Percentiles rank a stretch among this genome's conserved stretches.
Evolutionary conservation across 2,113 vertebrate species (phyloP).

Genomic region (Saguinus midas): DNA sequence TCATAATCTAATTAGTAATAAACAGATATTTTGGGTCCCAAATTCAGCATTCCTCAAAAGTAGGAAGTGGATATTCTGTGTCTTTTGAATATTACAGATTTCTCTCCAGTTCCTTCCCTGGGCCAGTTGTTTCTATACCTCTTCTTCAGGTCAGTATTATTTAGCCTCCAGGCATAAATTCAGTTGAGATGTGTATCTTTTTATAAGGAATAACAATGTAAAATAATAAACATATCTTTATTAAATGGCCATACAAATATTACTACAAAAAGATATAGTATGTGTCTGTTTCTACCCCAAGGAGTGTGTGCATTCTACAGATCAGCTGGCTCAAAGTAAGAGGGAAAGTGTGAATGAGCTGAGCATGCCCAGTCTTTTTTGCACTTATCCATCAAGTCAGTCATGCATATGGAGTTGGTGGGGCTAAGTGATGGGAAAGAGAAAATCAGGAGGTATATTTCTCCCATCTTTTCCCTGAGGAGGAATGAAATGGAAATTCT

Average conservation of each 20-base stretch:
- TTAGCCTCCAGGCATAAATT: not conserved
- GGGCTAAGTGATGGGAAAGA: not conserved
- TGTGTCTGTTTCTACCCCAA: not conserved
- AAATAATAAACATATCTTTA: not conserved
- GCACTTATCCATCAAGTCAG: not conserved
- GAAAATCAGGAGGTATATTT: not conserved
- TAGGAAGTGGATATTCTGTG: accelerated
- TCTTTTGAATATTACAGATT: not conserved
- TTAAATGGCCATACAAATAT: not conserved
- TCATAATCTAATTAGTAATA: not conserved
- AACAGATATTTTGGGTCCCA: not conserved
- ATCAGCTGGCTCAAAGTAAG: not conserved
- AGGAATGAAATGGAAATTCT: not conserved
- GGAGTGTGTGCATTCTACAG: not conserved
- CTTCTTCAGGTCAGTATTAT: not conserved
- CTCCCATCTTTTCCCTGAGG: not conserved
- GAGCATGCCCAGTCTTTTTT: not conserved
- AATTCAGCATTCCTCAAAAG: not conserved
- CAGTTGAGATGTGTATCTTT: not conserved
- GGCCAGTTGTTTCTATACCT: not conserved
- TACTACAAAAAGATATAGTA: not conserved
- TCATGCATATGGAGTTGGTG: not conserved
- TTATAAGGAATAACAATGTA: not conserved
- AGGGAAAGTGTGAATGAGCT: not conserved
- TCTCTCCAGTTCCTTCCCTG: not conserved